Evolutionary conservation across 2,888 invertebrate genomes (phyloP).

Genomic region (Ditula angustiorana): DNA sequence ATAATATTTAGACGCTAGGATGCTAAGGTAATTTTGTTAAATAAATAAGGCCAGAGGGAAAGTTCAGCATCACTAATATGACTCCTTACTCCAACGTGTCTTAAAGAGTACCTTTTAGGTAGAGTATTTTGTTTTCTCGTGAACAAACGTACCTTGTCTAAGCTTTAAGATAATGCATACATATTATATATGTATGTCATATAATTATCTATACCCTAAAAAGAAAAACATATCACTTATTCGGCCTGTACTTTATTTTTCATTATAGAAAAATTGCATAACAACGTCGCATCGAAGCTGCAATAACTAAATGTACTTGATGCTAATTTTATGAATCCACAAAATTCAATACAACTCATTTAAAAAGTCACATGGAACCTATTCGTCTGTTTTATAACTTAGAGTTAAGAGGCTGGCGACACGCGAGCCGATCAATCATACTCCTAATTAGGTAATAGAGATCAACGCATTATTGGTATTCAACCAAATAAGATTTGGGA

Average conservation of each 20-base stretch:
- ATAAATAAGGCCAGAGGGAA: slow-evolving; percentile 74
- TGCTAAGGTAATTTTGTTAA: slow-evolving; percentile 74
- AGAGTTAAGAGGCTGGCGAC: slow-evolving; percentile 26
- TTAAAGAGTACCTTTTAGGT: slow-evolving; percentile 81
- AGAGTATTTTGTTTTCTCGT: slow-evolving; percentile 61
- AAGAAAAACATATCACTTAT: slow-evolving; percentile 58
- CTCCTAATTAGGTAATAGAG: slow-evolving; percentile 24
- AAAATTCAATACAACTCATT: not conserved
- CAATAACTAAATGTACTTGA: not conserved
- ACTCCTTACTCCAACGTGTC: slow-evolving; percentile 75
- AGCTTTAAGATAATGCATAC: slow-evolving; percentile 47
- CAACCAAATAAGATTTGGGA: slow-evolving; percentile 38
- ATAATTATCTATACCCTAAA: slow-evolving; percentile 40
- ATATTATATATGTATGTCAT: slow-evolving; percentile 64
- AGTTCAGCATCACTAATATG: slow-evolving; percentile 76
- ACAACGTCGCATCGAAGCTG: not conserved
- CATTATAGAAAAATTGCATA: slow-evolving; percentile 36
- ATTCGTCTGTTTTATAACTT: slow-evolving; percentile 28
- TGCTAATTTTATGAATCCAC: not conserved
- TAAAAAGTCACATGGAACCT: slow-evolving; percentile 3
- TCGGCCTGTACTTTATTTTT: slow-evolving; percentile 48
- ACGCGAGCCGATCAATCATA: slow-evolving; percentile 19
- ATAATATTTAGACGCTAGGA: slow-evolving; percentile 78
- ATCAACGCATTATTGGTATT: slow-evolving; percentile 23
- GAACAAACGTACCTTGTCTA: slow-evolving; percentile 41